phyloP scores from a whole-genome alignment of 1,140 invertebrate species.

The Aphelinus atriplicis region DNA sequence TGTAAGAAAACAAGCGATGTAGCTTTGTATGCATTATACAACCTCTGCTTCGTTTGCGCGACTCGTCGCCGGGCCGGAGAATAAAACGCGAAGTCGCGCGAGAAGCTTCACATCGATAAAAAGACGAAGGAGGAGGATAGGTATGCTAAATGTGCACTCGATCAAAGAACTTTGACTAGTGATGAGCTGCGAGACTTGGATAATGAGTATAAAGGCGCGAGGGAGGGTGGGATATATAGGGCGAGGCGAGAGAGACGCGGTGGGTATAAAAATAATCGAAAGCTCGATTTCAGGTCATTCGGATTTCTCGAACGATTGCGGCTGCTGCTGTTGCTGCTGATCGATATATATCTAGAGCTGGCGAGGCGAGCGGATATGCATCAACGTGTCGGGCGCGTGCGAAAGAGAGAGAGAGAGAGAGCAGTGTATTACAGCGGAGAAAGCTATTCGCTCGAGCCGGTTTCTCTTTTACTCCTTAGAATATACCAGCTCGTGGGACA shows the following conservation, averaged over 20 bases:
- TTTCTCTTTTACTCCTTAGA: slow-evolving; percentile 11
- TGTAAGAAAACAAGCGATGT: too few species aligned
- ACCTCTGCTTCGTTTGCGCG: too few species aligned
- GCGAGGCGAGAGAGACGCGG: not conserved
- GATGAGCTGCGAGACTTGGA: too few species aligned
- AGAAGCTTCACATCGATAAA: too few species aligned
- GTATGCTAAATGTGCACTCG: too few species aligned
- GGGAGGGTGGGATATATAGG: not conserved
- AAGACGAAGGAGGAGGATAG: too few species aligned
- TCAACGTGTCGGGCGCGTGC: not conserved
- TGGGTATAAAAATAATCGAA: not conserved
- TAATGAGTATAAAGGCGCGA: not conserved
- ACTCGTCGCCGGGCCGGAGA: too few species aligned
- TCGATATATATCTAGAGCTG: slow-evolving; percentile 10
- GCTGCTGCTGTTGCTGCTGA: not conserved
- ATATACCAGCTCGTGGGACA: not conserved
- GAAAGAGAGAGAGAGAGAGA: not conserved
- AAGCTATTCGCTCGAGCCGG: not conserved
- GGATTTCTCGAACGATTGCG: slow-evolving; percentile 29
- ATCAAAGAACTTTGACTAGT: too few species aligned
- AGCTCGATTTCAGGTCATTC: slow-evolving; percentile 14
- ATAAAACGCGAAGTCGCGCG: too few species aligned
- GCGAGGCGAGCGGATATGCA: slow-evolving; percentile 14
- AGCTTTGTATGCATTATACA: too few species aligned
- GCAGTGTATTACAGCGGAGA: not conserved